A percentile compares a stretch with the other conserved stretches of the same genome.
Conservation (phyloP, 2,888 invertebrate genomes). For the Oligia strigilis region DNA sequence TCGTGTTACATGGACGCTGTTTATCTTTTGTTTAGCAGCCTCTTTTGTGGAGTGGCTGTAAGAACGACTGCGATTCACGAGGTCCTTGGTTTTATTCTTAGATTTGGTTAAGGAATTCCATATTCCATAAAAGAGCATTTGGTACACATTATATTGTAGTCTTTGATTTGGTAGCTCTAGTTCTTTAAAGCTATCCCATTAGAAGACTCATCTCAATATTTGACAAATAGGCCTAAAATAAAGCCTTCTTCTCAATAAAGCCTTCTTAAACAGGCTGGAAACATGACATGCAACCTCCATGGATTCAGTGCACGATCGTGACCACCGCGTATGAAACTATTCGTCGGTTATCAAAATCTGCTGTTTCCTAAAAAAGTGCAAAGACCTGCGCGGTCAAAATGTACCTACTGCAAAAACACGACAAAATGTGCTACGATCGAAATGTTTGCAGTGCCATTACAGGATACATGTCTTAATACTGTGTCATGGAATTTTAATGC, state of each 20-base stretch:
- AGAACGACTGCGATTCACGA: not conserved
- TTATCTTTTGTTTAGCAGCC: constrained; percentile 28
- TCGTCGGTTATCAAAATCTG: not conserved
- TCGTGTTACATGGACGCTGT: constrained; percentile 13
- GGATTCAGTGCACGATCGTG: no score
- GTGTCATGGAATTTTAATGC: not conserved
- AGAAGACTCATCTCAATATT: not conserved
- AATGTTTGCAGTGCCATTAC: no score
- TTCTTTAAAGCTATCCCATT: no score
- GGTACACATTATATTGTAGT: no score
- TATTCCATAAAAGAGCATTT: not conserved
- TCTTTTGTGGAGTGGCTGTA: not conserved
- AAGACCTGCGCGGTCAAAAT: not conserved
- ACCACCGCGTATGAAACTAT: not conserved
- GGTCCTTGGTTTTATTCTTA: not conserved
- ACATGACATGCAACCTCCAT: no score
- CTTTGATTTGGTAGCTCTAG: no score
- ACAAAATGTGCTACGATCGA: no score
- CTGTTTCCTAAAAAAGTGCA: not conserved
- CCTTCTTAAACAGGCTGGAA: not conserved
- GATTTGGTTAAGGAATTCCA: not conserved
- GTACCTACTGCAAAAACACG: no score
- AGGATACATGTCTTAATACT: no score
- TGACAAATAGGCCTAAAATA: not conserved
- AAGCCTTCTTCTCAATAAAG: not conserved